These are phyloP conservation scores for Dugesia japonica DNA, from an alignment of 2,888 invertebrate species.

Conservation along the genomic window DNA sequence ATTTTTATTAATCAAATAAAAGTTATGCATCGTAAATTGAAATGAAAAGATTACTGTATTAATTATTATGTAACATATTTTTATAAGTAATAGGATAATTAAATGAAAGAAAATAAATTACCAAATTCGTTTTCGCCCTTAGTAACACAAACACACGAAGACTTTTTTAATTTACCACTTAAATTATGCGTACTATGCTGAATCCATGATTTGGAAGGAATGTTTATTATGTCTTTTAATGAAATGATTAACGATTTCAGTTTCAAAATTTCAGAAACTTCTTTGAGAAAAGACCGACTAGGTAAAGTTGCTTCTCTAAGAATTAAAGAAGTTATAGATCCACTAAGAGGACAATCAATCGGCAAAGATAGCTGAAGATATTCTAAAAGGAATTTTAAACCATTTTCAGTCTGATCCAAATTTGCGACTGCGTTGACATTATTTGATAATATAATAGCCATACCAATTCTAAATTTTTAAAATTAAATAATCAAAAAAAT, in stretches of 20 bases:
- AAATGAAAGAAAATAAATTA: too few relatives aligned
- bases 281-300: neutral
- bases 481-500: neutral
- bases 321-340: conserved; percentile 14
- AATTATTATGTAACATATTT: too few relatives aligned
- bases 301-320: conserved; percentile 17
- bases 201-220: neutral
- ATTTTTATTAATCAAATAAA: too few relatives aligned
- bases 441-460: neutral
- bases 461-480: neutral
- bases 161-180: neutral
- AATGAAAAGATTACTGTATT: too few relatives aligned
- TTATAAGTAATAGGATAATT: too few relatives aligned
- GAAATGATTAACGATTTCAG: neutral
- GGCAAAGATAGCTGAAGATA: conserved; percentile 13
- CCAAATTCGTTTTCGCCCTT: neutral
- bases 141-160: neutral
- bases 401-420: neutral
- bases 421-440: neutral
- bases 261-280: neutral
- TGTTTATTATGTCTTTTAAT: neutral
- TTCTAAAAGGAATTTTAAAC: neutral
- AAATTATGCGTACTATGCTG: neutral
- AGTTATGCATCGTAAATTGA: too few relatives aligned
- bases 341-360: conserved; percentile 5